These are phyloP conservation scores for Penaeus monodon DNA, from an alignment of 2,888 invertebrate genomes.

Conservation along the genomic window DNA sequence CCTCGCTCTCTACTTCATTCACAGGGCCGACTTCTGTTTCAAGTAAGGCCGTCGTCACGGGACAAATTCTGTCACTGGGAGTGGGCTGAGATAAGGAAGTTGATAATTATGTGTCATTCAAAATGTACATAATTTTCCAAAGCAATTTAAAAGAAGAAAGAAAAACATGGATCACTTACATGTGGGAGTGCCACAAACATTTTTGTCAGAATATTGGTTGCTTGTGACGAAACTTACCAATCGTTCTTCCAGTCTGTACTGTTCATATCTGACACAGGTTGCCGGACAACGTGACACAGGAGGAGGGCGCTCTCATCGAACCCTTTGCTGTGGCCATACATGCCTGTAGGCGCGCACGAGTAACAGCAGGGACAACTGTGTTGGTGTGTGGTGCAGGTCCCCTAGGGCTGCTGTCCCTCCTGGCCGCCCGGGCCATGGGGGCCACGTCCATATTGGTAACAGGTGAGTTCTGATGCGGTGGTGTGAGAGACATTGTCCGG, in stretches of 20 bases:
- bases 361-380: constrained; percentile 80
- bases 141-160: too few relatives aligned
- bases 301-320: constrained; percentile 93
- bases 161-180: too few relatives aligned
- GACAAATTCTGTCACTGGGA: background rate
- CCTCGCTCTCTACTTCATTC: constrained; percentile 86
- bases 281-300: constrained; percentile 88
- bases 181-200: too few relatives aligned
- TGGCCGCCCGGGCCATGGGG: constrained; percentile 87
- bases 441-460: constrained; percentile 83
- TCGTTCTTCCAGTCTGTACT: too few relatives aligned
- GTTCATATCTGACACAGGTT: constrained; percentile 74
- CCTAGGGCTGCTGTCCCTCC: constrained; percentile 84
- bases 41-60: constrained; percentile 69
- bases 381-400: constrained; percentile 89
- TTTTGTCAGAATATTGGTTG: too few relatives aligned
- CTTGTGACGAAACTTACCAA: too few relatives aligned
- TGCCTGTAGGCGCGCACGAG: constrained; percentile 86
- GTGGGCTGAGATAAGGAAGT: too few relatives aligned
- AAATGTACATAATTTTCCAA: too few relatives aligned
- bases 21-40: constrained; percentile 77
- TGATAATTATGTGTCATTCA: too few relatives aligned
- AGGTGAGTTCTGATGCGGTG: constrained; percentile 67
- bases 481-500: too few relatives aligned
- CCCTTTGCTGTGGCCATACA: constrained; percentile 94